Evolutionary conservation across 2,888 invertebrate genomes (phyloP).

Genomic region (Eledone cirrhosa): DNA sequence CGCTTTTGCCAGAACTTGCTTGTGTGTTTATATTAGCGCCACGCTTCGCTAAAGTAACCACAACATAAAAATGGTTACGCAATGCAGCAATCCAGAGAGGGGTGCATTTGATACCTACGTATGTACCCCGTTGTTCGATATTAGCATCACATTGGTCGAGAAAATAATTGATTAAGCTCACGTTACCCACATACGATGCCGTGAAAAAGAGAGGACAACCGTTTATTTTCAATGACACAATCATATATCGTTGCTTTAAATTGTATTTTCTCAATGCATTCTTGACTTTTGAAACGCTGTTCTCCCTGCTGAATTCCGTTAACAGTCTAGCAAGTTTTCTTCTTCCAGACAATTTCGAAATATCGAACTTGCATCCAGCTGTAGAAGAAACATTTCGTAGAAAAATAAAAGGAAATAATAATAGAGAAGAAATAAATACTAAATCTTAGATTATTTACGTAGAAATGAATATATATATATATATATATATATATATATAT

Average conservation of each 20-base stretch:
- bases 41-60: not conserved
- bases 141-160: slow-evolving; percentile 14
- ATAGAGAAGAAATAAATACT: too few species aligned
- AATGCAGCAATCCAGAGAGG: not conserved
- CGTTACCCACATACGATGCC: not conserved
- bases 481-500: too few species aligned
- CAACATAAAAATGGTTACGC: not conserved
- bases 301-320: not conserved
- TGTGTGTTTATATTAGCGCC: not conserved
- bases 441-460: too few species aligned
- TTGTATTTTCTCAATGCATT: not conserved
- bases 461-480: too few species aligned
- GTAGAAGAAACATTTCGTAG: too few species aligned
- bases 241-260: not conserved
- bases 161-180: not conserved
- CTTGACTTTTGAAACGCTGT: not conserved
- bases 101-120: not conserved
- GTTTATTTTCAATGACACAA: not conserved
- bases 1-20: not conserved
- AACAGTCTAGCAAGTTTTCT: not conserved
- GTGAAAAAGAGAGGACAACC: not conserved
- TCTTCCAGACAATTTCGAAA: not conserved
- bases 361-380: not conserved
- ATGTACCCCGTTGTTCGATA: not conserved
- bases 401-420: too few species aligned